phyloP scores from a whole-genome alignment of 2,888 invertebrate species.

The Trypoxylon attenuatum region DNA sequence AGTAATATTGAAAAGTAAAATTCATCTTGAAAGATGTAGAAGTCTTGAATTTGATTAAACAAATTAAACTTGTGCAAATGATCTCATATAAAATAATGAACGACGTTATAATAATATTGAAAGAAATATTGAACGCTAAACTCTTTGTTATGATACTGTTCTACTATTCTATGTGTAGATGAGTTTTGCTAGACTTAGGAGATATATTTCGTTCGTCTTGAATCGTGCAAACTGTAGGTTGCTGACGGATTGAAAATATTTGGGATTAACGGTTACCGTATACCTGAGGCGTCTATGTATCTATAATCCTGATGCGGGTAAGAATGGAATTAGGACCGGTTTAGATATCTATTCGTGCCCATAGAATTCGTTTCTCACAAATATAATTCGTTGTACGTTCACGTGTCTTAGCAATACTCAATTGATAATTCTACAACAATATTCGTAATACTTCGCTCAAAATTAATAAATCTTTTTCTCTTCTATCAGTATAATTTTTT shows the following conservation, averaged over 20 bases:
- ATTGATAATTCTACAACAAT: background rate
- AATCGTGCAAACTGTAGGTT: slow-evolving; percentile 2
- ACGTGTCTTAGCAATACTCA: background rate
- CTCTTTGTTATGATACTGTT: no score
- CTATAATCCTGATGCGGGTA: slow-evolving; percentile 1
- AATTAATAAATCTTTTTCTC: no score
- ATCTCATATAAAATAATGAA: no score
- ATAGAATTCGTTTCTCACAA: slow-evolving; percentile 23
- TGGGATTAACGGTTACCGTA: slow-evolving; percentile 26
- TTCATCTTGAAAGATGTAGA: no score
- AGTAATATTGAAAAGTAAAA: no score
- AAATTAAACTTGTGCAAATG: no score
- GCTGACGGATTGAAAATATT: slow-evolving; percentile 18
- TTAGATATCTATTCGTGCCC: slow-evolving; percentile 16
- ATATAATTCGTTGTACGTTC: background rate
- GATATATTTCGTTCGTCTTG: background rate
- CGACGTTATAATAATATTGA: no score
- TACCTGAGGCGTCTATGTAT: slow-evolving; percentile 14
- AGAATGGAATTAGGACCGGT: slow-evolving; percentile 23
- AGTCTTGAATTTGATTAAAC: no score
- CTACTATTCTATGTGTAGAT: no score
- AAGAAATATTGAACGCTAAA: no score
- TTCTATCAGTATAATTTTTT: no score
- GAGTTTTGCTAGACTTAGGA: background rate
- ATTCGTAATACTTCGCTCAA: background rate